Base-by-base conservation (phyloP, 2,888 invertebrate genomes). In the Eubasilissa splendida region DNA sequence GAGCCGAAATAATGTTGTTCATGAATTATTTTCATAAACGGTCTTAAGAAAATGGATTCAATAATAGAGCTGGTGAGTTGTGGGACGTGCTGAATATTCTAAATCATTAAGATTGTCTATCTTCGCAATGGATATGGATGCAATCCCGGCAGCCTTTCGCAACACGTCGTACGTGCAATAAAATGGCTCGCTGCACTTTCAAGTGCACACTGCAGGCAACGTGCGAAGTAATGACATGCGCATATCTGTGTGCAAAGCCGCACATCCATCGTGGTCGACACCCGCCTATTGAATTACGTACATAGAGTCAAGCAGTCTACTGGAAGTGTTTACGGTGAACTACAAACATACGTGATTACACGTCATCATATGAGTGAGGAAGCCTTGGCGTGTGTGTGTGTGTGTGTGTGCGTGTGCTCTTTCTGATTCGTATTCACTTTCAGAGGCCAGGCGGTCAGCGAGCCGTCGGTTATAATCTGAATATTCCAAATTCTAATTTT, bases 251-350 rank as follows among this genome's bases (percentile, higher is more conserved):
- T n/a, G 11, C 75, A 75, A 73, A 59, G 60, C 75, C 70, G 53
- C 59, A 59, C 52, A 42, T 50, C 75, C 33, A 65, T 76, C 65
- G 54, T 54, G 65, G 53, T 76, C 66, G 65, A 66, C 65, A 66
- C 31, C 63, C 65, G 33, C 22, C 76, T 76, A 76, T 76, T 63
- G 76, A 65, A n/a, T 76, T 76, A 76, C 76, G 50, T 42, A 42
- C 42, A 42, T 50, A 76, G 66, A 76, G 76, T 76, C 76, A 76
- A 54, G 76, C 76, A 60, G 76, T 76, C 76, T 76, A 65, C 54
- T n/a, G 54, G 76, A 33, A 76, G 50, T 75, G 75, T 56, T 60
- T 50, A 60, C 60, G 52, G 50, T 10, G 52, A 60, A 22, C 42
- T 75, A 59, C 58, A 58, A 42, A 66, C 50, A 33, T 14, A 42